Base-by-base conservation (phyloP, 1,140 invertebrate genomes). In the Pogonomyrmex barbatus region DNA sequence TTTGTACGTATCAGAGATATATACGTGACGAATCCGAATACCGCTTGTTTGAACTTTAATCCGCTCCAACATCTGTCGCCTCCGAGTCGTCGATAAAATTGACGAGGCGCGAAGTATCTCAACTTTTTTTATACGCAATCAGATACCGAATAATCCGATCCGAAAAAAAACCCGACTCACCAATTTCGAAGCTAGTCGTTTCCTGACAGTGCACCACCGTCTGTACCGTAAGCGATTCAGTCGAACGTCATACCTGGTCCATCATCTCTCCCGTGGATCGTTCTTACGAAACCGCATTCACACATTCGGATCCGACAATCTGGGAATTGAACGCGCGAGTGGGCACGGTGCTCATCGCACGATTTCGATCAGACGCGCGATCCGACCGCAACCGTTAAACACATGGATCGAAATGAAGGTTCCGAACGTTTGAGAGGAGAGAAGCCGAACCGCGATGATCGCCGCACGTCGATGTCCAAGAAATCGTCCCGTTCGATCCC, bases 131-230 rank as follows among this genome's bases (percentile, higher is more conserved):
- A 47, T 42, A 10, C 42, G 10, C 17, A 47, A 54, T 52, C 62
- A 2, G 47, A 42, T 33, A 54, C 14, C 47, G 67, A 60, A 54
- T 24, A 54, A 5, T 3, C 24, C 45, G 56, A 12, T 45, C 17
- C 33, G 10, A 67, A 83, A 63, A 71, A 50, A 24, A 24, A 24
- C 24, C 14, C 8, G 54, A 87, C 88, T 89, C 77, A 89, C 88
- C 88, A 85, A 89, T 87, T 89, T 73, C 54, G 65, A 75, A 83
- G 73, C 85, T 86, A 73, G 36, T 71, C 33, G 63, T 78, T 85
- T 45, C 54, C 62, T 68, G 30, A 88, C 86, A 67, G 65, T 30
- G 58, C 50, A 24, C 17, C 47, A 4, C 39, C 60, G 65, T 42
- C 12, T 50, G 39, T 70, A 30, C 52, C 58, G 30, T 24, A 17